phyloP scores from a whole-genome alignment of 2,113 vertebrate genomes.

The Sylvietta virens region DNA sequence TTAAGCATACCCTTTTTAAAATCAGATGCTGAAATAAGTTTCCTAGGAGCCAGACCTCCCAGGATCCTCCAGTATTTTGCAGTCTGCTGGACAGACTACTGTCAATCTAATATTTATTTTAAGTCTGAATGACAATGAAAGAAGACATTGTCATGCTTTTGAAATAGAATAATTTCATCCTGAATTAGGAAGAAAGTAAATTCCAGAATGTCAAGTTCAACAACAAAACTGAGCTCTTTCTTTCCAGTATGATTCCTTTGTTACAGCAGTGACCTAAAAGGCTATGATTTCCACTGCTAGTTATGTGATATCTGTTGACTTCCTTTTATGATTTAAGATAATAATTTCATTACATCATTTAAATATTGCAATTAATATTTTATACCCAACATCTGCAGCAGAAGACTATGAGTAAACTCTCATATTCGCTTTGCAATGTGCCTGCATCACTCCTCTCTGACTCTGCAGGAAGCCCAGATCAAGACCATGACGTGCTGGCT shows the following conservation, averaged over 20 bases:
- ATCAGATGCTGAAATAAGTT: not conserved
- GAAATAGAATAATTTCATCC: not conserved
- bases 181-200: not conserved
- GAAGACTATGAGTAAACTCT: not conserved
- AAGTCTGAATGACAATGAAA: not conserved
- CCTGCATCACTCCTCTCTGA: not conserved
- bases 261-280: not conserved
- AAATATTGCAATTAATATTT: conserved; percentile 38
- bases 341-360: not conserved
- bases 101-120: not conserved
- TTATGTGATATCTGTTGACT: not conserved
- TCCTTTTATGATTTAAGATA: not conserved
- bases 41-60: not conserved
- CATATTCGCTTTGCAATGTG: not conserved
- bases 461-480: not conserved
- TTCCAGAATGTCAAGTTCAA: not conserved
- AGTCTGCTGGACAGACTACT: not conserved
- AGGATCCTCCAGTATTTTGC: not conserved
- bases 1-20: not conserved
- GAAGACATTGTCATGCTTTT: not conserved
- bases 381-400: not conserved
- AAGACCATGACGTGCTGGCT: not conserved
- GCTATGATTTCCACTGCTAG: not conserved
- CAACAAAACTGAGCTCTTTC: not conserved
- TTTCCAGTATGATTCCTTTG: not conserved